Percentiles rank a stretch among this genome's conserved stretches.
phyloP scores from a whole-genome alignment of 2,888 invertebrate genomes.

The Coronaproctus castanopsis region DNA sequence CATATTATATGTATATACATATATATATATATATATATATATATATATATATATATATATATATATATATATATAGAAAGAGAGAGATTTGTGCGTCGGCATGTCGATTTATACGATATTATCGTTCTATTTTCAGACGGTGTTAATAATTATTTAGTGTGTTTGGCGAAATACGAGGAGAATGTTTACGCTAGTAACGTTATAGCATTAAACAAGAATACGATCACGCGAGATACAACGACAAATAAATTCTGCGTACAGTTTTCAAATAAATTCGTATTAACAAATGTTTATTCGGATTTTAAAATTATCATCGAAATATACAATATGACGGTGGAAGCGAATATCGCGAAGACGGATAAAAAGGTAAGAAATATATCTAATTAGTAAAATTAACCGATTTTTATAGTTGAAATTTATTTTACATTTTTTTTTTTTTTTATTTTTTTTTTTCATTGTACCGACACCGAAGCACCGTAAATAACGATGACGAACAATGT shows the following conservation, averaged over 20 bases:
- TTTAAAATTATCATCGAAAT: slow-evolving; percentile 74
- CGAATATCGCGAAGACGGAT: slow-evolving; percentile 31
- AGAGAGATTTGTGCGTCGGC: too few relatives aligned
- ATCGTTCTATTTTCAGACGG: slow-evolving; percentile 6
- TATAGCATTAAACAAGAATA: slow-evolving; percentile 39
- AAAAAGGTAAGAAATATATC: slow-evolving; percentile 13
- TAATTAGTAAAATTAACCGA: too few relatives aligned
- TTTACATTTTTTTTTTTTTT: too few relatives aligned
- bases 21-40: too few relatives aligned
- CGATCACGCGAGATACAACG: slow-evolving; percentile 27
- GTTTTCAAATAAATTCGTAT: slow-evolving; percentile 47
- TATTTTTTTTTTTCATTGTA: too few relatives aligned
- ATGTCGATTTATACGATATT: too few relatives aligned
- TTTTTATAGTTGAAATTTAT: too few relatives aligned
- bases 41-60: too few relatives aligned
- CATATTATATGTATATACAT: too few relatives aligned
- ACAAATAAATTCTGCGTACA: slow-evolving; percentile 30
- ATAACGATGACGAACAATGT: too few relatives aligned
- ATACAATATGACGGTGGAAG: slow-evolving; percentile 54
- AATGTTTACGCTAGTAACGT: slow-evolving; percentile 53
- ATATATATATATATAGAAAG: too few relatives aligned
- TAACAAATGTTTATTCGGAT: slow-evolving; percentile 65
- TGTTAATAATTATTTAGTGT: slow-evolving; percentile 34
- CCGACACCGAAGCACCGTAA: too few relatives aligned
- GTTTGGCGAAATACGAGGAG: slow-evolving; percentile 56